Conservation (phyloP, 1,140 invertebrate species). For the Orchestia grillus region DNA sequence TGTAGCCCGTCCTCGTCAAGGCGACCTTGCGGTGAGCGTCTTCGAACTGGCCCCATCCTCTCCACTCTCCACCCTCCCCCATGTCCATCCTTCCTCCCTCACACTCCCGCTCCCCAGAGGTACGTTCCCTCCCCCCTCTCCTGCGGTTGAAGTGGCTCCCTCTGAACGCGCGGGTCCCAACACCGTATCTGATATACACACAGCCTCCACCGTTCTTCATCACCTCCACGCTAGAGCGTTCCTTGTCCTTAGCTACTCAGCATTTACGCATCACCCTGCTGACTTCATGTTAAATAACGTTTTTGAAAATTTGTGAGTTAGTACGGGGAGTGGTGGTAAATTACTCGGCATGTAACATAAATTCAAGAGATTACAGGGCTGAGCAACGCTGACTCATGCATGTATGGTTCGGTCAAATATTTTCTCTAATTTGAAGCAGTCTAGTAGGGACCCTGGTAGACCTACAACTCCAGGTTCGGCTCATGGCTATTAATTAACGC, state of each 20-base stretch:
- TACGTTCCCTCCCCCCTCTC: background rate
- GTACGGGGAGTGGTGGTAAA: too few species aligned
- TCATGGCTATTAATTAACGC: too few species aligned
- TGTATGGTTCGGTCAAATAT: too few species aligned
- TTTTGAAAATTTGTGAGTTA: background rate
- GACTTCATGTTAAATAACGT: background rate
- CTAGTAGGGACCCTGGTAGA: too few species aligned
- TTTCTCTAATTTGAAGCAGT: too few species aligned
- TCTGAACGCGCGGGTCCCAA: background rate
- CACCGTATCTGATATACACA: background rate
- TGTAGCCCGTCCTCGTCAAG: background rate
- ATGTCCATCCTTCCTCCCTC: background rate
- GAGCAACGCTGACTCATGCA: too few species aligned
- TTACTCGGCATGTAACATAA: too few species aligned
- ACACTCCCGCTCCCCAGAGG: background rate
- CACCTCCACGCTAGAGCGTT: background rate
- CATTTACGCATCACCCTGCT: background rate
- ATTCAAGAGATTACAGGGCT: too few species aligned
- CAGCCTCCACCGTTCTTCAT: background rate
- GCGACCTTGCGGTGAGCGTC: background rate
- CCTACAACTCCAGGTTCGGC: too few species aligned
- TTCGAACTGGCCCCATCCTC: background rate
- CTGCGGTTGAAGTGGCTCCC: background rate
- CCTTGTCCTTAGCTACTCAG: too few species aligned
- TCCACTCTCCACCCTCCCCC: background rate